A percentile compares a stretch with the other conserved stretches of the same genome.
These are phyloP conservation scores for Oscheius sp. DNA, from an alignment of 2,888 invertebrate genomes.

Conservation along the genomic window DNA sequence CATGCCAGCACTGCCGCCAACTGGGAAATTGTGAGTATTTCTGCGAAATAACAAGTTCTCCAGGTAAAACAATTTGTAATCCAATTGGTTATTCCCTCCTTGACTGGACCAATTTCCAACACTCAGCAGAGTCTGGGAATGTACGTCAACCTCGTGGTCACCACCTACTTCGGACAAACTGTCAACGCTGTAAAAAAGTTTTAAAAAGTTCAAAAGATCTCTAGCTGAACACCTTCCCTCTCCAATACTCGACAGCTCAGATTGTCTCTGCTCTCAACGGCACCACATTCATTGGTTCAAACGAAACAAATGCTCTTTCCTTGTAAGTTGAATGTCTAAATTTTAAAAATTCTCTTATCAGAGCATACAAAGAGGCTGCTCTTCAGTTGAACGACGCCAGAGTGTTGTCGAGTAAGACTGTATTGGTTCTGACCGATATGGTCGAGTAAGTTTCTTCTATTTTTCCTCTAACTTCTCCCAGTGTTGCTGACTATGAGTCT, in stretches of 20 bases:
- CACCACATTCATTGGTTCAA: neutral
- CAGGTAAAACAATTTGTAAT: slow-evolving; percentile 18
- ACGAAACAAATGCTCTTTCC: slow-evolving; percentile 19
- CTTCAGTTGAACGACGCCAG: slow-evolving; percentile 33
- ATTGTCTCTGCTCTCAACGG: neutral
- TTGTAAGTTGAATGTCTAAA: neutral
- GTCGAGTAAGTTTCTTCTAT: slow-evolving; percentile 34
- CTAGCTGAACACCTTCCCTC: neutral
- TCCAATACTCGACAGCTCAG: neutral
- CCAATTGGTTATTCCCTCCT: slow-evolving; percentile 10
- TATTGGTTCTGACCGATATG: slow-evolving; percentile 39
- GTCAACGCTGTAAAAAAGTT: neutral
- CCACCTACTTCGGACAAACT: slow-evolving; percentile 25
- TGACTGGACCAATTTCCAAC: neutral
- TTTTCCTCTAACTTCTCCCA: neutral
- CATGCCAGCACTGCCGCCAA: slow-evolving; percentile 36
- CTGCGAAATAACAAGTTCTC: neutral
- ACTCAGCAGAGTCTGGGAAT: neutral
- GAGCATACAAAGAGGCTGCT: slow-evolving; percentile 41
- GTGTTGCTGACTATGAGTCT: slow-evolving; percentile 17
- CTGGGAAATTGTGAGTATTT: slow-evolving; percentile 31
- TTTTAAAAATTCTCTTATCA: slow-evolving; percentile 10
- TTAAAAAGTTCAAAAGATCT: neutral
- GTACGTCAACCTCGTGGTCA: slow-evolving; percentile 15
- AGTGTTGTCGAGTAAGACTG: slow-evolving; percentile 36